Base-by-base conservation (phyloP, 2,888 invertebrate species). In the Dolichomitus sp. region DNA sequence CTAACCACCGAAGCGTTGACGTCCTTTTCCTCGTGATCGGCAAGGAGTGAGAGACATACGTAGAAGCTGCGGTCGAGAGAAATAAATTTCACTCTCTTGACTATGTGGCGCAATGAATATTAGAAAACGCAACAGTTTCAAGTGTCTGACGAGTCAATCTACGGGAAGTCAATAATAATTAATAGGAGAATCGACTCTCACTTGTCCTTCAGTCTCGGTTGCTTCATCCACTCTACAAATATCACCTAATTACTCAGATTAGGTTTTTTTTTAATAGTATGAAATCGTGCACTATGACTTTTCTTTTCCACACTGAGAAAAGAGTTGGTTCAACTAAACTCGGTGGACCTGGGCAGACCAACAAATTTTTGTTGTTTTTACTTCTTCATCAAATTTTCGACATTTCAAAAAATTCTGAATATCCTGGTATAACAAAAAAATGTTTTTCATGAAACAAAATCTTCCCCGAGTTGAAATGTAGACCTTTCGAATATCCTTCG, bases 1-100 rank as follows among this genome's bases (percentile, higher is more conserved):
- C 65, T 54, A 70, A 61, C 65, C 74, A 75, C 70, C 79, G 82
- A 75, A 69, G 45, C 45, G 37, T 27, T 70, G 80, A 75, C 63
- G 70, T 57, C 79, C 75, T 70, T 45, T 70, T 66, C 59, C 61
- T 63, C 45, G 79, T 65, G 65, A 61, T 70, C 70, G 30, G 65
- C 50, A 6, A 57, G 65, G n/a, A 19, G 50, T 50, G 50, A 69
- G 69, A 74, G 19, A 50, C 50, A 19, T 19, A 74, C 61, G 45
- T 50, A 30, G 23, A 75, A 50, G 50, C 63, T 17, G 54, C 23
- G 19, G 63, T 69, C 12, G 74, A 48, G 61, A 54, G 69, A 70
- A 78, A 65, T 78, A 65, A 82, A 79, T 70, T 79, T 74, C 50
- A 59, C 65, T 82, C 37, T 37, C 80, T 17, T 12, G 40, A 14